Evolutionary conservation across 2,888 invertebrate genomes (phyloP), one percentile per base, ranked within the genome.

Genomic region (Vandiemenella viatica): DNA sequence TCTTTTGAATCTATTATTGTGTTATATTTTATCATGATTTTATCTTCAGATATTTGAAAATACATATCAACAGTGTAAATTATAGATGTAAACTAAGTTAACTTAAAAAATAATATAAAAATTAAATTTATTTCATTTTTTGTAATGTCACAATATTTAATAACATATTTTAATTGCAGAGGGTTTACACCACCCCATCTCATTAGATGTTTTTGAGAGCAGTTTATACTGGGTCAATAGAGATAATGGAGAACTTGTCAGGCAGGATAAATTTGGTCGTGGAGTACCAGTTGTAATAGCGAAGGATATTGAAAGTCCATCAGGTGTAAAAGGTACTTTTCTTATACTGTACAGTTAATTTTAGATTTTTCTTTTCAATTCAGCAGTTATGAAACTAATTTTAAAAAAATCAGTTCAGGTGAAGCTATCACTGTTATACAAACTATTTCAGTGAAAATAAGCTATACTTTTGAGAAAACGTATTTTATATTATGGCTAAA

Each of bases 181-280:
- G n/a, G n/a, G n/a, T n/a, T n/a, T 90, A 57, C 77, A 76, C 56
- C 88, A 89, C 64, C 92, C 92, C 1, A 74, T 88, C 48, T 82
- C 88, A 0, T 60, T 97, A 56, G 97, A 97, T 64, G 83, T 97
- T 15, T 97, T 97, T 67, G 96, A 95, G 67, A 89, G 86, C 21
- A 79, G 80, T 52, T 63, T 97, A 57, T 97, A 83, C 68, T 97
- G 93, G 95, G 77, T 89, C n/a, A 89, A 93, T 0, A 75, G 83
- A 49, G 85, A 88, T 59, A 79, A 83, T 0, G 93, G 93, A 1
- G 89, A 91, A 61, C 70, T 97, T 5, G 73, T 88, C 44, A 76
- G 79, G 19, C 92, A 93, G 65, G 95, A 98, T 66, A 98, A 98
- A 71, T 97, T 97, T 68, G 97, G 97, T 0, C 73, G 93, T 45